Evolutionary conservation across 2,888 invertebrate genomes (phyloP).

Genomic region (Tenthredo livida): DNA sequence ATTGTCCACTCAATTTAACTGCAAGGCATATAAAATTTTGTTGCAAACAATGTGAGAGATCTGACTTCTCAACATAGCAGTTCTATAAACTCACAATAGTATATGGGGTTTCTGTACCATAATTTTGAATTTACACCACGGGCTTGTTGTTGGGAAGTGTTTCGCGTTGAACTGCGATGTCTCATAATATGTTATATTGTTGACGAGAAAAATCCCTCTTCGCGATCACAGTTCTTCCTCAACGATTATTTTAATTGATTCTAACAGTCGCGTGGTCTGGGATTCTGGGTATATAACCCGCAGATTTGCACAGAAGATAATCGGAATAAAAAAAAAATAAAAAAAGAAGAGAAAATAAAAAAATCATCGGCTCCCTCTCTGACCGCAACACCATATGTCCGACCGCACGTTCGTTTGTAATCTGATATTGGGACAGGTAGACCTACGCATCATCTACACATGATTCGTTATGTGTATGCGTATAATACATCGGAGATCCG

Average conservation of each 20-base stretch:
- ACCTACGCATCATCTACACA: not conserved
- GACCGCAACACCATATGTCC: conserved; percentile 28
- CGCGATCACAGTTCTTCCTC: not conserved
- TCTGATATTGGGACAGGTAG: conserved; percentile 47
- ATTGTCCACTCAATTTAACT: not conserved
- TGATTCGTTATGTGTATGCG: not conserved
- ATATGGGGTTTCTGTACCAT: no score
- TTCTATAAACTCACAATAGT: not conserved
- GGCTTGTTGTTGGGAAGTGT: no score
- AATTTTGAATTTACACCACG: no score
- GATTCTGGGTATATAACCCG: conserved; percentile 11
- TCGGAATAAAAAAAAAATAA: conserved; percentile 39
- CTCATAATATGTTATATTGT: not conserved
- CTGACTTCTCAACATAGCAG: not conserved
- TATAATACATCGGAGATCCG: conserved; percentile 27
- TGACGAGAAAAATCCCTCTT: not conserved
- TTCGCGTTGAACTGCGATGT: no score
- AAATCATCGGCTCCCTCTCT: not conserved
- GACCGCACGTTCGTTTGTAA: conserved; percentile 41
- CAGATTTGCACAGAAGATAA: conserved; percentile 24
- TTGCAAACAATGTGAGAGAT: not conserved
- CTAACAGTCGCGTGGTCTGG: not conserved
- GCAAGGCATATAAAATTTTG: not conserved
- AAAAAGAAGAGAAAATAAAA: conserved; percentile 48
- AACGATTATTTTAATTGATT: not conserved